Evolutionary conservation across 2,797 vertebrate species (phyloP).

Genomic region (Gymnopithys bicolor): DNA sequence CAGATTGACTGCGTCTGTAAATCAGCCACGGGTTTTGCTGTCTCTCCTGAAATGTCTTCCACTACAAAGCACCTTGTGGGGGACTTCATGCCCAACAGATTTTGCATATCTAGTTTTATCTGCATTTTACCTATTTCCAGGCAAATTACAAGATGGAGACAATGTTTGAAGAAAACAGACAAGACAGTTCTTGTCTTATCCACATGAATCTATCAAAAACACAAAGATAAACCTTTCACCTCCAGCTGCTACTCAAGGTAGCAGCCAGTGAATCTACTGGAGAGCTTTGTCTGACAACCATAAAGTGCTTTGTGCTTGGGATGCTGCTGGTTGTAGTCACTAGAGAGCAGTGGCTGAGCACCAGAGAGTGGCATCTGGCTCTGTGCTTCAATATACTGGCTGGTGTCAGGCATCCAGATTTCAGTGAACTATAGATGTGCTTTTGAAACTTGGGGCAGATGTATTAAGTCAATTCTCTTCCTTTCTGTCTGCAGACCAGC

Average conservation of each 20-base stretch:
- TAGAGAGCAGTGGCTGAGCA: background rate
- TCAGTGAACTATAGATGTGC: background rate
- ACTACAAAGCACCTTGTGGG: background rate
- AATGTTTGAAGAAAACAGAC: background rate
- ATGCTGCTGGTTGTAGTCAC: background rate
- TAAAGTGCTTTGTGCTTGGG: background rate
- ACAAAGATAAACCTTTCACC: background rate
- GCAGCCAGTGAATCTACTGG: background rate
- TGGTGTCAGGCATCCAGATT: background rate
- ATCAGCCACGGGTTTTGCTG: background rate
- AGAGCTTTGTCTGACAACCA: background rate
- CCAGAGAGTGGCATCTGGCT: background rate
- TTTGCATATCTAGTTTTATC: background rate
- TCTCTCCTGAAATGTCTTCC: background rate
- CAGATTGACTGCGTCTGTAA: background rate
- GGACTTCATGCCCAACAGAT: background rate
- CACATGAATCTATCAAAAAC: background rate
- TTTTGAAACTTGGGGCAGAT: background rate
- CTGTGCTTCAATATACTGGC: background rate
- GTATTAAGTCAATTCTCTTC: background rate
- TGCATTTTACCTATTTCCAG: background rate
- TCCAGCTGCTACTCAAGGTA: background rate
- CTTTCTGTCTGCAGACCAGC: slow-evolving; percentile 75
- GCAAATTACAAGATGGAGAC: background rate
- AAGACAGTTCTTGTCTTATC: background rate